A percentile compares a stretch with the other conserved stretches of the same genome.
phyloP scores from a whole-genome alignment of 1,140 invertebrate species.

The Mizuhopecten yessoensis region DNA sequence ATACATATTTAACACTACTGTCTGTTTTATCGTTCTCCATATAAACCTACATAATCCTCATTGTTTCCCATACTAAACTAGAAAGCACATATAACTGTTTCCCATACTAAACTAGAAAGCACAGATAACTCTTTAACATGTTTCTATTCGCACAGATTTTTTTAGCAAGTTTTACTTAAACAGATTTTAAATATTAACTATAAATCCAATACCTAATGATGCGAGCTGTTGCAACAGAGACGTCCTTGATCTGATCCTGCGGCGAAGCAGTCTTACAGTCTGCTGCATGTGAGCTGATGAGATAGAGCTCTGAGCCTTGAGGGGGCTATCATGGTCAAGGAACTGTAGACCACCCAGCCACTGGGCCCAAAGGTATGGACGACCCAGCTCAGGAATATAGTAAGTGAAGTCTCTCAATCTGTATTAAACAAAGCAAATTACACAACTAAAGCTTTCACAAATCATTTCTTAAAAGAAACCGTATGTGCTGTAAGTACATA shows the following conservation, averaged over 20 bases:
- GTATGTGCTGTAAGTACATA: too few relatives aligned
- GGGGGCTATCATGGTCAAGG: slow-evolving; percentile 81
- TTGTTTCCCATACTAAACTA: too few relatives aligned
- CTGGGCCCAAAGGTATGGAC: slow-evolving; percentile 95
- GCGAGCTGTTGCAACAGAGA: slow-evolving; percentile 90
- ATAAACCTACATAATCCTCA: too few relatives aligned
- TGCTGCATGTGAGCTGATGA: slow-evolving; percentile 78
- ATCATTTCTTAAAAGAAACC: too few relatives aligned
- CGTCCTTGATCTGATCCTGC: slow-evolving; percentile 88
- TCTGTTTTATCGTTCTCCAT: too few relatives aligned
- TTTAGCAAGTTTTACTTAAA: too few relatives aligned
- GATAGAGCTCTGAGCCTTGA: slow-evolving; percentile 43
- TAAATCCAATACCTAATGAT: slow-evolving; percentile 86
- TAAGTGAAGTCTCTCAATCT: slow-evolving; percentile 85
- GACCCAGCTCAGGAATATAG: slow-evolving; percentile 86
- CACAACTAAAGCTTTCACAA: too few relatives aligned
- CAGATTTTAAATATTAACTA: not conserved
- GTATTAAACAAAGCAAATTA: slow-evolving; percentile 13
- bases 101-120: too few relatives aligned
- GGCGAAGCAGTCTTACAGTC: slow-evolving; percentile 87
- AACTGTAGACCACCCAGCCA: slow-evolving; percentile 93
- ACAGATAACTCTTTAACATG: not conserved
- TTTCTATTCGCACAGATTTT: too few relatives aligned
- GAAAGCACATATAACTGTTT: too few relatives aligned
- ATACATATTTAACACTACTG: too few relatives aligned